Evolutionary conservation across 2,113 vertebrate species (phyloP).

Genomic region (Chlamydotis undulata): DNA sequence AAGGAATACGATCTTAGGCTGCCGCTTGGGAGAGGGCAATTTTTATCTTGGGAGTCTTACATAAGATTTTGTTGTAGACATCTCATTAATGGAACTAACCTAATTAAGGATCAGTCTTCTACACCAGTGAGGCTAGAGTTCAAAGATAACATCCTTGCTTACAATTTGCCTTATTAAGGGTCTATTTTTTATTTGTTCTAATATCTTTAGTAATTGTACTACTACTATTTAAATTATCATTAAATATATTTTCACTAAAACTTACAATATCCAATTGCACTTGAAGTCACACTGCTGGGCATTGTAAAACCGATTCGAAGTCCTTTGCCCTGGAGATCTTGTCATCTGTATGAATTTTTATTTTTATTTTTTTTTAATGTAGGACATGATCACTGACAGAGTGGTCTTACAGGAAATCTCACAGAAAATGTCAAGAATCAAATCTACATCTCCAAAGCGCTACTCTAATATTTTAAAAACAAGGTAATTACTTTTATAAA

Average conservation of each 20-base stretch:
- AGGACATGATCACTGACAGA: not conserved
- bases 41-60: not conserved
- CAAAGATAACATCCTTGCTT: not conserved
- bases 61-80: not conserved
- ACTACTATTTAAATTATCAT: not conserved
- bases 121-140: not conserved
- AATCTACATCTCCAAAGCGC: not conserved
- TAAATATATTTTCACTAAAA: not conserved
- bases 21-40: not conserved
- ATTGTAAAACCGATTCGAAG: not conserved
- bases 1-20: rapidly evolving
- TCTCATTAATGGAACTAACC: not conserved
- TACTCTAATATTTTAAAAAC: not conserved
- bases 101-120: not conserved
- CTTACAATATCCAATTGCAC: not conserved
- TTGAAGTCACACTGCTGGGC: not conserved
- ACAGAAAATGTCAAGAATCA: not conserved
- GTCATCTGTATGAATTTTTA: not conserved
- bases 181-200: not conserved
- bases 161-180: not conserved
- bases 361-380: not conserved
- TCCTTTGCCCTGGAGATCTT: not conserved
- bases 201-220: not conserved
- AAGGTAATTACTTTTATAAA: not conserved
- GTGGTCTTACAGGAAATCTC: not conserved